Evolutionary conservation across 2,888 invertebrate genomes (phyloP), one percentile per base, ranked within the genome.

Genomic region (Drosophila parthenogenetica): DNA sequence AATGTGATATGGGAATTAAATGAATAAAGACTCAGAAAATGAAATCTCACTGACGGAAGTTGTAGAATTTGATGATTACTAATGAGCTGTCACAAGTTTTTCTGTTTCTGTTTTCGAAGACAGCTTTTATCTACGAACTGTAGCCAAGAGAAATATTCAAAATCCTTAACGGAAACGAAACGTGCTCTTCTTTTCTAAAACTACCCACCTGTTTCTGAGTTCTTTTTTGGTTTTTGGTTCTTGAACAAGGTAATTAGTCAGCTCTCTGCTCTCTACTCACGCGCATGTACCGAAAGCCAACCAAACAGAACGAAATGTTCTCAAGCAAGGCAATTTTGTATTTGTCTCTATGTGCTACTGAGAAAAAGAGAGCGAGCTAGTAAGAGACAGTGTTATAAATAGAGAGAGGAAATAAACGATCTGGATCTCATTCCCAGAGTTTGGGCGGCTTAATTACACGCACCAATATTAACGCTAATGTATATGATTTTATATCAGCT

Each of bases 401-500:
- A 66, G 39, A 37, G 46, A 22, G 14, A 35, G 8, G 16, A 32
- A 58, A 57, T 11, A 25, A 29, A 22, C 19, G 46, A 66, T 58
- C 32, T 32, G n/a, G 17, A 25, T 35, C 35, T 57, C 45, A 42
- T 73, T 71, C 61, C 45, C 55, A 61, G 45, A 57, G 57, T 59
- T 62, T 46, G 40, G 22, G 55, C 61, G 46, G 32, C 67, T 67
- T 78, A 73, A 79, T 80, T 82, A 72, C 62, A 66, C 66, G 73
- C 79, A 76, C 73, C 60, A 79, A 29, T 73, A 77, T 80, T 81
- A 74, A 66, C 67, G 63, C 77, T 81, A 82, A 82, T 77, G 68
- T 77, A 48, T 68, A 70, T 68, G 65, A 79, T 66, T 79, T 72
- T 62, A 29, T 75, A 25, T 65, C 40, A 59, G 29, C 55, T 60